Base-by-base conservation (phyloP, 2,113 vertebrate species). In the Galeopterus variegatus region DNA sequence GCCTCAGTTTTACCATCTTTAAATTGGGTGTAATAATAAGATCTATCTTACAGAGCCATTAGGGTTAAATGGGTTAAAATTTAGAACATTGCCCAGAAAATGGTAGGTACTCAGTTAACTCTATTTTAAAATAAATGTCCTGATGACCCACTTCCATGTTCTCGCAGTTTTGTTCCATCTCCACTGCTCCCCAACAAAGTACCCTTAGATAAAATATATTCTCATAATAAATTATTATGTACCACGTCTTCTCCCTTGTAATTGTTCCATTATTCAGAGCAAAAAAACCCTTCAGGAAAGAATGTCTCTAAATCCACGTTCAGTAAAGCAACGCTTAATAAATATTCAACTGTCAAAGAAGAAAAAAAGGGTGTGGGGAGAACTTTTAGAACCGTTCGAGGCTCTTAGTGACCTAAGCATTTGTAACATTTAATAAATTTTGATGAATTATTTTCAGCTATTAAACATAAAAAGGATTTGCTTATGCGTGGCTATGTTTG, bases 391-490 rank as follows among this genome's bases (percentile, higher is more conserved):
- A 50, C 26, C 36, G 48, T 83, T 73, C 88, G 64, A 90, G 90
- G 56, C 62, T 82, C 64, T 93, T 58, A 67, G 62, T n/a, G 56
- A 79, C 50, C 58, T 73, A 80, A 80, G n/a, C 72, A 83, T 95
- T 87, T 87, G 41, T 54, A 73, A 56, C 19, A 62, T 69, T 58
- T 50, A 62, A 28, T 90, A 95, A 70, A 85, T 50, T 90, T 90
- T 72, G 65, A 92, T 76, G 31, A 80, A 52, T 58, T 26, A 31
- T 65, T 95, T 86, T 80, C 65, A 45, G 8, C 64, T 80, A 80
- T 77, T 83, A 79, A 80, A 75, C 28, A 90, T 41, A 88, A 93
- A 87, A 95, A 69, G 50, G 60, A 73, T 81, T 86, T 81, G 50
- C 69, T 96, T 95, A 41, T 70, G 14, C 82, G n/a, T 67, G 48